Percentiles rank a stretch among this genome's conserved stretches.
Evolutionary conservation across 2,113 vertebrate species (phyloP).

Genomic region (Papio anubis): DNA sequence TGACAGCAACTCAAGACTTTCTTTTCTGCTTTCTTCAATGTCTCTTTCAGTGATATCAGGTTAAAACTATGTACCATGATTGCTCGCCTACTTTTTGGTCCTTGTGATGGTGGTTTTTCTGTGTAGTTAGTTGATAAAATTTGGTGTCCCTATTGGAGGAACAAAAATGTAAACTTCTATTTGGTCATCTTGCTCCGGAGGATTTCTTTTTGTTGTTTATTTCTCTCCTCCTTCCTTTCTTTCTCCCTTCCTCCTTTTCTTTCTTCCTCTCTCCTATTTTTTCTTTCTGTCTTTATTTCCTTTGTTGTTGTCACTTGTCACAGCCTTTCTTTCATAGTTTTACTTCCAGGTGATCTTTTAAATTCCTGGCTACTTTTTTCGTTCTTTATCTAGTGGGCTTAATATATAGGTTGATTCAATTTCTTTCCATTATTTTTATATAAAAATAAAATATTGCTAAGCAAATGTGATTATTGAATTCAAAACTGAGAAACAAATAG

Average conservation of each 20-base stretch:
- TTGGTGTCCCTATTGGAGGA: too few relatives aligned
- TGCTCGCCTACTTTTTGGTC: too few relatives aligned
- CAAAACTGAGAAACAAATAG: conserved; percentile 57
- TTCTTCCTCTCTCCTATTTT: neutral
- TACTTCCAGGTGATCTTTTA: neutral
- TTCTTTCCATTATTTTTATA: neutral
- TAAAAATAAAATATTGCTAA: conserved; percentile 5
- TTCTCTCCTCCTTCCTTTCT: neutral
- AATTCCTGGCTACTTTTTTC: neutral
- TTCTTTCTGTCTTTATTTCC: neutral
- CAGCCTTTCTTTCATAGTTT: neutral
- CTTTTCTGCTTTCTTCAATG: too few relatives aligned
- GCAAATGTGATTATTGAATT: neutral
- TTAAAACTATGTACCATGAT: too few relatives aligned
- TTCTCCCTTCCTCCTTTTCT: neutral
- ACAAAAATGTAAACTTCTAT: too few relatives aligned
- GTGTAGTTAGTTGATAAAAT: too few relatives aligned
- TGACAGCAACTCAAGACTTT: too few relatives aligned
- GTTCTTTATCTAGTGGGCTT: neutral
- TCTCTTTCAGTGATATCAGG: too few relatives aligned
- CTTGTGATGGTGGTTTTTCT: too few relatives aligned
- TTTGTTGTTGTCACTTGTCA: neutral
- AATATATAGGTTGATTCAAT: neutral
- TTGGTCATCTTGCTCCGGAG: neutral
- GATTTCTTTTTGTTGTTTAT: neutral